These are phyloP conservation scores for Thamnaconus septentrionalis DNA, from an alignment of 2,113 vertebrate species.

Conservation along the genomic window DNA sequence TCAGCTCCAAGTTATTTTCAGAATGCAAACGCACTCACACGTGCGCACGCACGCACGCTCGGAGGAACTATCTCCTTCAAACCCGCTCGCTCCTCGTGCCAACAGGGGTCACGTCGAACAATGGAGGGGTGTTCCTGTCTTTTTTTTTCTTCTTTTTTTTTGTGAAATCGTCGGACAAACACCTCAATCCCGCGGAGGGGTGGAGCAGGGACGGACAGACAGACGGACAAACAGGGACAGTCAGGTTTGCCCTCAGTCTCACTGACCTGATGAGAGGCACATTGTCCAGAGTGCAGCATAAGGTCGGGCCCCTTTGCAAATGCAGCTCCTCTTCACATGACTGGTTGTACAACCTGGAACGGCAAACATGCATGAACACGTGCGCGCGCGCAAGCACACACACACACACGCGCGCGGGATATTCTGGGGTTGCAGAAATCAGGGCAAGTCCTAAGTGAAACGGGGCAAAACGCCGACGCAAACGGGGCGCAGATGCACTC, in stretches of 20 bases:
- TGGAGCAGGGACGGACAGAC: slow-evolving; percentile 25
- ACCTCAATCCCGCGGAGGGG: not conserved
- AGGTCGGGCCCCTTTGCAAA: slow-evolving; percentile 69
- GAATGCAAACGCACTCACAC: slow-evolving; percentile 21
- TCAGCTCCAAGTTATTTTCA: slow-evolving; percentile 66
- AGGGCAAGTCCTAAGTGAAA: no score
- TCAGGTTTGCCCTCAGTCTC: slow-evolving; percentile 3
- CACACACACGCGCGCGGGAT: not conserved
- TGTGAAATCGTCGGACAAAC: not conserved
- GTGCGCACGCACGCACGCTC: slow-evolving; percentile 3
- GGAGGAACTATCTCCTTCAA: slow-evolving; percentile 34
- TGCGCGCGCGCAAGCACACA: no score
- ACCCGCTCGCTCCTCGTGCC: slow-evolving; percentile 12
- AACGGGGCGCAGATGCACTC: no score
- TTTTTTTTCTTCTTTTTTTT: not conserved
- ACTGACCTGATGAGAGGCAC: slow-evolving; percentile 78
- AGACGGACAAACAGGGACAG: slow-evolving; percentile 2
- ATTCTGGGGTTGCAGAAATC: no score
- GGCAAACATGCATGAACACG: not conserved
- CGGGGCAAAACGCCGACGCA: no score
- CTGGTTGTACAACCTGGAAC: slow-evolving; percentile 76
- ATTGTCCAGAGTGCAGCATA: slow-evolving; percentile 78
- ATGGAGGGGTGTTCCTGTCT: slow-evolving; percentile 63
- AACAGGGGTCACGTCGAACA: slow-evolving; percentile 46
- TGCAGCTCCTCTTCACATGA: slow-evolving; percentile 75